Conservation (phyloP, 2,797 vertebrate genomes). For the Cuniculus paca region DNA sequence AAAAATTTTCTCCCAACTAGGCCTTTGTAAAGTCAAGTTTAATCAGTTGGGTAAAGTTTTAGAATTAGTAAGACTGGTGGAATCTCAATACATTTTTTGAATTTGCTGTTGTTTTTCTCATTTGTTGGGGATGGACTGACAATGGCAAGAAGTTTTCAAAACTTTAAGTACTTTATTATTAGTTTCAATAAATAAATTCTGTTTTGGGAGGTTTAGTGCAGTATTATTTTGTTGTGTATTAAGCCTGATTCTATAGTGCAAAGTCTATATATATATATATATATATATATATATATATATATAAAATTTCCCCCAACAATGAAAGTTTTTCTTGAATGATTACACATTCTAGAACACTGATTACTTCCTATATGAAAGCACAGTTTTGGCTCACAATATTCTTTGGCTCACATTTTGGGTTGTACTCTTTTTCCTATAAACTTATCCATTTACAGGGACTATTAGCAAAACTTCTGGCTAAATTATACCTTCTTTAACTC, state of each 20-base stretch:
- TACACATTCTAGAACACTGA: constrained; percentile 47
- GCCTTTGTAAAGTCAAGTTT: constrained; percentile 9
- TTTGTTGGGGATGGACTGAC: not conserved
- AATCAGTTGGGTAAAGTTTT: constrained; percentile 39
- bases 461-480: constrained; percentile 42
- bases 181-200: constrained; percentile 65
- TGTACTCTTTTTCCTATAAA: constrained; percentile 37
- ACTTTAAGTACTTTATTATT: constrained; percentile 42
- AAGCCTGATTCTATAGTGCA: not conserved
- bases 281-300: constrained; percentile 58
- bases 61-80: constrained; percentile 3
- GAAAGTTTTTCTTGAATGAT: constrained; percentile 43
- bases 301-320: constrained; percentile 65
- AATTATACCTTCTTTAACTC: constrained; percentile 32
- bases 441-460: not conserved
- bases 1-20: constrained; percentile 44
- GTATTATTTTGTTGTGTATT: constrained; percentile 56
- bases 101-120: constrained; percentile 54
- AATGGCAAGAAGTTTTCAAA: not conserved
- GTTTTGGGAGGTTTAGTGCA: not conserved
- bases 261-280: constrained; percentile 47
- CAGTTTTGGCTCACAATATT: constrained; percentile 63
- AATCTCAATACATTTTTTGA: constrained; percentile 37
- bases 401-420: not conserved
- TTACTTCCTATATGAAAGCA: constrained; percentile 58